A percentile compares a stretch with the other conserved stretches of the same genome.
These are phyloP conservation scores for Caranx melampygus DNA, from an alignment of 2,113 vertebrate species.

Conservation along the genomic window DNA sequence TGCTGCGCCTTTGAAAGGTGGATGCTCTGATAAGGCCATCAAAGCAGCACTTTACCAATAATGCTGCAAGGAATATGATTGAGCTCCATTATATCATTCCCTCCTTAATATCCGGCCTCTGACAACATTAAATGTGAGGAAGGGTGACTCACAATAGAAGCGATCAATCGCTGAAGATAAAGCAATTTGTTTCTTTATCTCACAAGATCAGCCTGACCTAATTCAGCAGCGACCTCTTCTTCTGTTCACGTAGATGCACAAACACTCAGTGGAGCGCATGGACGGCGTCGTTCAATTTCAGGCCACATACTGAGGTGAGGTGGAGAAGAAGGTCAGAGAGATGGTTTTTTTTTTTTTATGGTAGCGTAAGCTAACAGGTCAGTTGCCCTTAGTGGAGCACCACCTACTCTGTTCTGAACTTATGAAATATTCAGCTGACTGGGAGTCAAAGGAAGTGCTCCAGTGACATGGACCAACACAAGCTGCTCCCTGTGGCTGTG, in stretches of 20 bases:
- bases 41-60: conserved; percentile 40
- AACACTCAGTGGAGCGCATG: not conserved
- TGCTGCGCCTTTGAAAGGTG: conserved; percentile 4
- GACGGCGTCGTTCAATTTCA: not conserved
- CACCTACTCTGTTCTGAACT: conserved; percentile 48
- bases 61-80: not conserved
- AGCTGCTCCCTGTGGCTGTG: conserved; percentile 40
- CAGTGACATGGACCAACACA: conserved; percentile 55
- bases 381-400: conserved; percentile 38
- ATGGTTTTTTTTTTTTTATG: conserved; percentile 28
- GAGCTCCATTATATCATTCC: conserved; percentile 31
- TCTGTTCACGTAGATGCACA: not conserved
- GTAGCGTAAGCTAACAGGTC: conserved; percentile 32
- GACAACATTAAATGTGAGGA: conserved; percentile 48
- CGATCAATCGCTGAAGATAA: conserved; percentile 49
- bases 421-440: conserved; percentile 74
- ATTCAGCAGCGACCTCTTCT: conserved; percentile 5
- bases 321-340: conserved; percentile 22
- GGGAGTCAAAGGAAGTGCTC: conserved; percentile 58
- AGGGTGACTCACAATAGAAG: conserved; percentile 41
- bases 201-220: conserved; percentile 14
- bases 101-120: conserved; percentile 45
- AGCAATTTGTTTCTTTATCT: conserved; percentile 45
- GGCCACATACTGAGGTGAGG: not conserved
- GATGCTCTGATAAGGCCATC: conserved; percentile 41